Evolutionary conservation across 64 coral and sea anemone species (phyloP), one percentile per base, ranked within the genome.

Genomic region (Montipora efflorescens): DNA sequence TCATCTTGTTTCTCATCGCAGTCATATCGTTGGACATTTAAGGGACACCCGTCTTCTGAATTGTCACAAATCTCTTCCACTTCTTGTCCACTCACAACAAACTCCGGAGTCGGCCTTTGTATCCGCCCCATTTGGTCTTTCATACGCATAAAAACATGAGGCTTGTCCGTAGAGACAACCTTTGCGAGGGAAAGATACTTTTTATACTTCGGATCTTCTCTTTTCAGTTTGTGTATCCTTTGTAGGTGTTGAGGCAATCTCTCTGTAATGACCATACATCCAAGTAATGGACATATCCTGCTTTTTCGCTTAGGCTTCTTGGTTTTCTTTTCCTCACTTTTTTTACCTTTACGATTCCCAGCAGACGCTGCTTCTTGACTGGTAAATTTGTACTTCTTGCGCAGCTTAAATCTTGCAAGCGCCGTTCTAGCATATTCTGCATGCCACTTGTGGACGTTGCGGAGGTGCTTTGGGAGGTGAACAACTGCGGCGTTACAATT

Each of bases 381-480:
- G 19, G n/a, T 15, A 76, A 76, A 76, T 81, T 58, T 7, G 23
- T 81, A 58, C 47, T 49, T 58, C 76, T 90, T 90, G 46, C 43
- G 21, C 5, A 90, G 43, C 46, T 76, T 58, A 47, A 67, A 90
- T 45, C 52, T n/a, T 19, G 43, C 0, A 9, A 92, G 36, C 21
- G 89, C 94, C 51, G 59, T 89, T 71, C n/a, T 87, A n/a, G 83
- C 83, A 52, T 43, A 78, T 62, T 90, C 82, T 78, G 53, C 52
- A 15, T 23, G 50, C 88, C 94, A 95, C 16, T 95, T 83, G 49
- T 95, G 94, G 4, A 95, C 88, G 69, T 82, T 92, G 69, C 74
- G 78, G 9, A 95, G 59, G 48, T 95, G 94, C 46, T 87, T 73
- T 77, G 94, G 84, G 8, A 95, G 58, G 84, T 95, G 89, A 58